phyloP scores from a whole-genome alignment of 2,888 invertebrate species.

The Xylota sylvarum region DNA sequence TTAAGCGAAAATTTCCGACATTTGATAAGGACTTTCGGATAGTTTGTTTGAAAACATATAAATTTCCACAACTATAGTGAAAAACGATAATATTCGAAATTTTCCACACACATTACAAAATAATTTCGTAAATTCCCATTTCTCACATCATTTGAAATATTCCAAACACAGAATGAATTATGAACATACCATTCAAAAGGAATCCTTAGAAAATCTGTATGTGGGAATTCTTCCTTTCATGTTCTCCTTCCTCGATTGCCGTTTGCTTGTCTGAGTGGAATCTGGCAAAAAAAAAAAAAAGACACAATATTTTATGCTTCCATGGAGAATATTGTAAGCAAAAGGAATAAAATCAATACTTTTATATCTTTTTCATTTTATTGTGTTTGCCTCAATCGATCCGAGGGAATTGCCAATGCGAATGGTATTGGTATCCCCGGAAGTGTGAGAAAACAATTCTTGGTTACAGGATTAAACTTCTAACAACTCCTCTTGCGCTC shows the following conservation, averaged over 20 bases:
- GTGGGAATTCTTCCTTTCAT: conserved; percentile 30
- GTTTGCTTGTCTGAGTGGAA: conserved; percentile 11
- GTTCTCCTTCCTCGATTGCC: conserved; percentile 31
- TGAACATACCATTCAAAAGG: conserved; percentile 13
- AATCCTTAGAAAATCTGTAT: conserved; percentile 5
- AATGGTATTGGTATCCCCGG: neutral
- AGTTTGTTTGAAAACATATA: neutral
- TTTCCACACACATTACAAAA: conserved; percentile 32
- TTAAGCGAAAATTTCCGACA: too few relatives aligned
- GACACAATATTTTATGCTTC: conserved; percentile 67
- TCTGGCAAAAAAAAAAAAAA: conserved; percentile 40
- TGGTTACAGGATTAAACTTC: conserved; percentile 68
- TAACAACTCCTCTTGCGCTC: conserved; percentile 48
- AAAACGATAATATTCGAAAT: conserved; percentile 20
- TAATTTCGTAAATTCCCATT: conserved; percentile 31
- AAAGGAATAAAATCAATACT: conserved; percentile 70
- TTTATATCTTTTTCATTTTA: conserved; percentile 68
- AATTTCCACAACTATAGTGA: conserved; percentile 4
- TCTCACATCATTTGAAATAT: conserved; percentile 44
- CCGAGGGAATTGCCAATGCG: conserved; percentile 18
- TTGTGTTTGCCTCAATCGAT: conserved; percentile 55
- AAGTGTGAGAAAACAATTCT: conserved; percentile 59
- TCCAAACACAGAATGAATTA: conserved; percentile 17
- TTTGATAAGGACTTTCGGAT: neutral
- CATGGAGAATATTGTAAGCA: conserved; percentile 56